phyloP scores from a whole-genome alignment of 53 echinoderm and acorn worm genomes.

The Hippasteria phrygiana region DNA sequence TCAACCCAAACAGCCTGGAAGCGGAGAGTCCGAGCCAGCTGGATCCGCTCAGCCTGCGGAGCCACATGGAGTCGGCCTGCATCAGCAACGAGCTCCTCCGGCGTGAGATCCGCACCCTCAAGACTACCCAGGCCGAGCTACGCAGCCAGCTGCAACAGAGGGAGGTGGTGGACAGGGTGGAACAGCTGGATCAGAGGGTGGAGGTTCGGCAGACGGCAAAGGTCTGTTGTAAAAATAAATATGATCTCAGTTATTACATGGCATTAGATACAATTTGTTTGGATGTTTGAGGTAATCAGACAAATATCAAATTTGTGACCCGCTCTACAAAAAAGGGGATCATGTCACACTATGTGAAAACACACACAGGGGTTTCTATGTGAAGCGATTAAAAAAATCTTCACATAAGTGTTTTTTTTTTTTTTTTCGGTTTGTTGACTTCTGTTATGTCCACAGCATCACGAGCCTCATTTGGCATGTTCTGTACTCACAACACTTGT shows the following conservation, averaged over 20 bases:
- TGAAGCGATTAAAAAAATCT: too few relatives aligned
- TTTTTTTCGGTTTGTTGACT: too few relatives aligned
- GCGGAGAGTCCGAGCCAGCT: conserved; percentile 47
- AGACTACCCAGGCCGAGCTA: conserved; percentile 46
- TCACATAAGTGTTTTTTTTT: too few relatives aligned
- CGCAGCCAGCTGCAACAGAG: conserved; percentile 41
- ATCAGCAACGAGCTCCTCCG: conserved; percentile 93
- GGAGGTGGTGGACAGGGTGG: conserved; percentile 46
- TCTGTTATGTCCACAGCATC: too few relatives aligned
- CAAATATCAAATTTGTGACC: too few relatives aligned
- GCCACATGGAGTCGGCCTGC: conserved; percentile 81
- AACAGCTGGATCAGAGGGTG: conserved; percentile 9
- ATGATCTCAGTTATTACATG: too few relatives aligned
- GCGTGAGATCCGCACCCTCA: conserved; percentile 74
- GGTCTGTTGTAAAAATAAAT: not conserved
- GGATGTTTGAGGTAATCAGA: not conserved
- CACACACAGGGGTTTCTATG: too few relatives aligned
- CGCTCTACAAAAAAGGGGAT: too few relatives aligned
- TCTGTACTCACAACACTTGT: too few relatives aligned
- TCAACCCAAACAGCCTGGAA: conserved; percentile 37
- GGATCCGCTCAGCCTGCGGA: conserved; percentile 58
- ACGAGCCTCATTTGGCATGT: too few relatives aligned
- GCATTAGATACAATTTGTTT: too few relatives aligned
- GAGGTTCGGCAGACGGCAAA: not conserved
- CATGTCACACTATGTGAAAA: too few relatives aligned